Evolutionary conservation across 2,113 vertebrate species (phyloP).

Genomic region (Pelecanus crispus): DNA sequence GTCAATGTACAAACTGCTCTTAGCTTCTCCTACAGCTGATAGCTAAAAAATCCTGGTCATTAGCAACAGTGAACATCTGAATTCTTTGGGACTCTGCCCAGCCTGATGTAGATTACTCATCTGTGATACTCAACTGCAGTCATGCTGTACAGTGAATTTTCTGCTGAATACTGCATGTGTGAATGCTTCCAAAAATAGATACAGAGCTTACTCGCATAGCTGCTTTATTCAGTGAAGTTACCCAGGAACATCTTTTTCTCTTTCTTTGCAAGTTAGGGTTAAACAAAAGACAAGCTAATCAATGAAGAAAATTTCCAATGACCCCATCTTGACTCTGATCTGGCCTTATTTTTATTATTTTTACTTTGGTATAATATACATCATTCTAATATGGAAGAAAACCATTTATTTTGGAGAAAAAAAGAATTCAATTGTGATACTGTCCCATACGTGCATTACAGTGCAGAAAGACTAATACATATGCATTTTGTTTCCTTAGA

Average conservation of each 20-base stretch:
- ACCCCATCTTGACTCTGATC: not conserved
- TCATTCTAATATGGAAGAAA: not conserved
- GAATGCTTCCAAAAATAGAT: constrained; percentile 38
- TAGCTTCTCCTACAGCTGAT: constrained; percentile 11
- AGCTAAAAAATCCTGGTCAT: constrained; percentile 19
- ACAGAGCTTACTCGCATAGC: not conserved
- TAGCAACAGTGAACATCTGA: constrained; percentile 19
- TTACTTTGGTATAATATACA: constrained; percentile 43
- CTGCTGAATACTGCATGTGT: constrained; percentile 20
- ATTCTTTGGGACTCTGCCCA: constrained; percentile 32
- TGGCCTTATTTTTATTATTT: not conserved
- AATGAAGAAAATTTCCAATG: not conserved
- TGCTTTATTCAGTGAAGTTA: not conserved
- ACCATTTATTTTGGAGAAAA: not conserved
- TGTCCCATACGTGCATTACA: not conserved
- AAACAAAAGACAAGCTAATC: not conserved
- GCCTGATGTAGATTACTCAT: constrained; percentile 37
- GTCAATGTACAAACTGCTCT: not conserved
- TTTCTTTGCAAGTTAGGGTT: not conserved
- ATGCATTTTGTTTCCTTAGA: not conserved
- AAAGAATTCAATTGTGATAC: not conserved
- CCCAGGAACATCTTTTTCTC: not conserved
- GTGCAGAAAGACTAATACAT: not conserved
- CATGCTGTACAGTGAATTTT: constrained; percentile 14
- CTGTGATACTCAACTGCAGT: constrained; percentile 1